Evolutionary conservation across 1,140 invertebrate genomes (phyloP).

Genomic region (Pissodes strobi): DNA sequence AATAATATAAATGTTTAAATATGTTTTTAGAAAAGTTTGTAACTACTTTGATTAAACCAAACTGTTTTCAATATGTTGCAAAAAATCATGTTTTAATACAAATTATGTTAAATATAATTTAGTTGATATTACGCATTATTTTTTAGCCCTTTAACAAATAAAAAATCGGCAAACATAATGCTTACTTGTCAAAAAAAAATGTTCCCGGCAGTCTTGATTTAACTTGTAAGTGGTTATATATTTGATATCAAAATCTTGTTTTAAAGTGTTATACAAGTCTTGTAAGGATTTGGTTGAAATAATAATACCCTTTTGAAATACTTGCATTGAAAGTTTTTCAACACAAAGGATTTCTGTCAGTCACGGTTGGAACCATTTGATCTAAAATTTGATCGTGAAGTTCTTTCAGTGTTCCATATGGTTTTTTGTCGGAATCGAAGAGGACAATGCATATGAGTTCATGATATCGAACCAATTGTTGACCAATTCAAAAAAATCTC

Average conservation of each 20-base stretch:
- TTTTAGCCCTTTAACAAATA: too few relatives aligned
- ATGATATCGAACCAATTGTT: conserved; percentile 29
- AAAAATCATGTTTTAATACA: too few relatives aligned
- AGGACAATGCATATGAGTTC: conserved; percentile 11
- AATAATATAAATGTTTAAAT: too few relatives aligned
- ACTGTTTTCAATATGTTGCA: too few relatives aligned
- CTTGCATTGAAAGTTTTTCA: conserved; percentile 13
- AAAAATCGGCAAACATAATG: too few relatives aligned
- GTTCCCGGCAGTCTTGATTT: conserved; percentile 4
- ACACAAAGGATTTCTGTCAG: not conserved
- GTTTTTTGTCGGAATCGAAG: conserved; percentile 14
- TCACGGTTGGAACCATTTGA: conserved; percentile 8
- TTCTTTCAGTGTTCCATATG: conserved; percentile 11
- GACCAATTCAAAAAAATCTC: conserved; percentile 16
- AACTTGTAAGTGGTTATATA: not conserved
- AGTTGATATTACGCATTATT: too few relatives aligned
- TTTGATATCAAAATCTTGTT: too few relatives aligned
- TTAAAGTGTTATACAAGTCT: too few relatives aligned
- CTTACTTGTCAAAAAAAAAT: conserved; percentile 23
- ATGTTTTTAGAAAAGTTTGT: too few relatives aligned
- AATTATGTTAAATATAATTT: too few relatives aligned
- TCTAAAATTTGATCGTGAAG: conserved; percentile 18
- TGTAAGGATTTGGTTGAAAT: too few relatives aligned
- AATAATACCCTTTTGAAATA: conserved; percentile 16
- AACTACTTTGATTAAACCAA: too few relatives aligned